phyloP scores from a whole-genome alignment of 2,113 vertebrate species.

The human (Homo sapiens) region DNA sequence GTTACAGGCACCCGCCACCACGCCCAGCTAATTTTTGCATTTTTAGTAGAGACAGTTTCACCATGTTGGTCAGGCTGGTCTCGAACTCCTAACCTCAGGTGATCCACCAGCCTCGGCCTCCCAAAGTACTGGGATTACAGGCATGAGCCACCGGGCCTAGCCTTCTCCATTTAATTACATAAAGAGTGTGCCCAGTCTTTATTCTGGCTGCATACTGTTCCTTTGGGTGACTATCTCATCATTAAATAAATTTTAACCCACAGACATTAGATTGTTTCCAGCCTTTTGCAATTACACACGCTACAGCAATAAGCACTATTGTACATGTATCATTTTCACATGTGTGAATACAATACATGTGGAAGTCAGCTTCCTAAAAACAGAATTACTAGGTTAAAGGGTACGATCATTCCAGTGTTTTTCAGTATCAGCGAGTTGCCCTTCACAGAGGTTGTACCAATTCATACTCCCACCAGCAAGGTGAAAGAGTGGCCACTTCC shows the following conservation, averaged over 20 bases:
- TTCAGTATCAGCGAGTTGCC: neutral
- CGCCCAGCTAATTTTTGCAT: too few relatives aligned
- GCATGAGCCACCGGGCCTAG: too few relatives aligned
- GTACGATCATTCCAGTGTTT: accelerated
- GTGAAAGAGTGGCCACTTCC: neutral
- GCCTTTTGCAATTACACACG: neutral
- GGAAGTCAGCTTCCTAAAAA: neutral
- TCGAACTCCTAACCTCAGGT: too few relatives aligned
- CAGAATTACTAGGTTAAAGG: neutral
- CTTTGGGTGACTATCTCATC: neutral
- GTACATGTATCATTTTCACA: neutral
- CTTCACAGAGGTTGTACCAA: neutral
- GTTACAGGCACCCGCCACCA: too few relatives aligned
- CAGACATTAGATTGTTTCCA: neutral
- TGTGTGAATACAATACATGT: neutral
- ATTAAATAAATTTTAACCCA: neutral
- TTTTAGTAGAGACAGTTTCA: too few relatives aligned
- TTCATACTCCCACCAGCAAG: neutral
- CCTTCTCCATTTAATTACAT: neutral
- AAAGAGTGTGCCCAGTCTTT: neutral
- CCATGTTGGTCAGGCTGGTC: too few relatives aligned
- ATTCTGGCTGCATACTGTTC: neutral
- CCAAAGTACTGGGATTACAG: too few relatives aligned
- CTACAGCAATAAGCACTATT: neutral
- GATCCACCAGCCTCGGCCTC: too few relatives aligned